phyloP scores from a whole-genome alignment of 2,888 invertebrate genomes.

The Junonia oenone region DNA sequence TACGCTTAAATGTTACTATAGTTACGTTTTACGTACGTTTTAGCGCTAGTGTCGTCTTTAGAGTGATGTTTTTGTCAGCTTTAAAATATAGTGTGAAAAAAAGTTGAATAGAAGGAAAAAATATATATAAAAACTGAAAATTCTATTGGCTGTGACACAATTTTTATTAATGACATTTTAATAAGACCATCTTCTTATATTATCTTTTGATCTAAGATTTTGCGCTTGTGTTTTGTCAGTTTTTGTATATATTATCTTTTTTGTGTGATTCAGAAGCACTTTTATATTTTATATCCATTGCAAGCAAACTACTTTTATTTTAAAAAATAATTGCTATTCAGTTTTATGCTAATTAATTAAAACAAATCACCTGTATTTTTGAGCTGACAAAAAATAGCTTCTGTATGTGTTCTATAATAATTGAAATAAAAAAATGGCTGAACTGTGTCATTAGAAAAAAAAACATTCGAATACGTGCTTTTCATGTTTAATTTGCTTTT shows the following conservation, averaged over 20 bases:
- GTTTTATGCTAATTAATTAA: no score
- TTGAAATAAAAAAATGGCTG: background rate
- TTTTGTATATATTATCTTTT: no score
- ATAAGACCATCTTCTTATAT: background rate
- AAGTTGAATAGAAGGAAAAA: background rate
- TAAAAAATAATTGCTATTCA: no score
- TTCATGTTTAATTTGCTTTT: slow-evolving; percentile 14
- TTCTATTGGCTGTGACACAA: background rate
- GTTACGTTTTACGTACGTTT: no score
- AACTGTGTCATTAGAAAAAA: background rate
- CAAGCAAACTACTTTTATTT: no score
- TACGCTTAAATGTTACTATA: background rate
- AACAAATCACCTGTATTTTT: background rate
- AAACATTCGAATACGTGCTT: background rate
- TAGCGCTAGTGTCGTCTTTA: background rate
- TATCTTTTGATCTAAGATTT: no score
- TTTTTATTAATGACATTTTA: background rate
- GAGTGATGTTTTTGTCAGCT: background rate
- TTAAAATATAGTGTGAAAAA: background rate
- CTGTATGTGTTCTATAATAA: background rate
- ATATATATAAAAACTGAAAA: no score
- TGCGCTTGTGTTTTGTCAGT: no score
- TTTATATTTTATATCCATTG: no score
- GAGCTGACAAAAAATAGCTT: background rate
- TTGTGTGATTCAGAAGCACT: no score